phyloP scores from a whole-genome alignment of 2,888 invertebrate genomes.

The Nephrocerus scutellatus region DNA sequence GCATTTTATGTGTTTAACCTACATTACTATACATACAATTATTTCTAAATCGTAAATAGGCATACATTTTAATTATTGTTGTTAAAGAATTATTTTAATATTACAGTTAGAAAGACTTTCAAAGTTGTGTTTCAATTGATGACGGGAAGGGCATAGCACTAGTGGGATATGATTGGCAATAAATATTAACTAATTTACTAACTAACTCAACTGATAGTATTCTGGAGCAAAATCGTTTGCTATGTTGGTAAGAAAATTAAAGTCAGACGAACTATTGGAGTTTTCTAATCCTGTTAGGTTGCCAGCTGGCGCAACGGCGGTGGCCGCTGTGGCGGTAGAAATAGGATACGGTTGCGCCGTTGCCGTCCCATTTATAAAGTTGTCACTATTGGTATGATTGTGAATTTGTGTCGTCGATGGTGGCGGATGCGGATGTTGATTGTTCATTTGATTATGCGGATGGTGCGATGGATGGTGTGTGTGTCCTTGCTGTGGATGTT shows the following conservation, averaged over 20 bases:
- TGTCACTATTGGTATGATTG: conserved; percentile 25
- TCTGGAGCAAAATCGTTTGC: conserved; percentile 90
- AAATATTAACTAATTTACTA: conserved; percentile 29
- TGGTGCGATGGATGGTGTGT: conserved; percentile 17
- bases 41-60: no score
- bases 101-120: no score
- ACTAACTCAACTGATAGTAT: conserved; percentile 61
- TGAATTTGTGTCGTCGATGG: conserved; percentile 39
- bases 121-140: no score
- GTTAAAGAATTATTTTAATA: no score
- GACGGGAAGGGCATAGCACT: no score
- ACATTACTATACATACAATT: no score
- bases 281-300: conserved; percentile 67
- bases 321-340: conserved; percentile 17
- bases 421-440: conserved; percentile 31
- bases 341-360: conserved; percentile 26
- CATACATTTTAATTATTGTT: no score
- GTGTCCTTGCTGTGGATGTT: conserved; percentile 47
- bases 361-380: conserved; percentile 28
- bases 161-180: no score
- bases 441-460: conserved; percentile 52
- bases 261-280: conserved; percentile 88
- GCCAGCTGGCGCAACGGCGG: conserved; percentile 42
- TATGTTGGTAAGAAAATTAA: conserved; percentile 86
- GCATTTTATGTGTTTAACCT: no score